A percentile compares a stretch with the other conserved stretches of the same genome.
Evolutionary conservation across 2,888 invertebrate species (phyloP).

Genomic region (Plagodis dolabraria): DNA sequence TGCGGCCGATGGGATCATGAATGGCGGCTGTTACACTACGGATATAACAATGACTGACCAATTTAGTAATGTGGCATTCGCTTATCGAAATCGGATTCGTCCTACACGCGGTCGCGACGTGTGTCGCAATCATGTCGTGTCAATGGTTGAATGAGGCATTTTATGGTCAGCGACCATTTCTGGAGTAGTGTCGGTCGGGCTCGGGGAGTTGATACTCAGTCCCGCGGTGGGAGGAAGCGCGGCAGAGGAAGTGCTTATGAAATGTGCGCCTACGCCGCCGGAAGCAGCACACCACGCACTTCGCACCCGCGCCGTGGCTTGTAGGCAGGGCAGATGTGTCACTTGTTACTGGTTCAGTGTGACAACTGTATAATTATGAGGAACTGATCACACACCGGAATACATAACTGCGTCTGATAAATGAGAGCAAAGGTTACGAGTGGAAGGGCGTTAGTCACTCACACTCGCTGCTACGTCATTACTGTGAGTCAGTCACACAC

Average conservation of each 20-base stretch:
- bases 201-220: slow-evolving; percentile 35
- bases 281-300: slow-evolving; percentile 68
- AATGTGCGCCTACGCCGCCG: slow-evolving; percentile 70
- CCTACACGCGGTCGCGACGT: slow-evolving; percentile 54
- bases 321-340: slow-evolving; percentile 7
- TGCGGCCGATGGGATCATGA: slow-evolving; percentile 52
- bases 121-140: slow-evolving; percentile 49
- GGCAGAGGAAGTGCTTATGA: slow-evolving; percentile 76
- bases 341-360: slow-evolving; percentile 16
- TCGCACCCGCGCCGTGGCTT: not conserved
- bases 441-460: slow-evolving; percentile 56
- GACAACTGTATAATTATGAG: slow-evolving; percentile 19
- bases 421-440: slow-evolving; percentile 55
- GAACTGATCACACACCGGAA: slow-evolving; percentile 42
- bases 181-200: slow-evolving; percentile 34
- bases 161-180: slow-evolving; percentile 47
- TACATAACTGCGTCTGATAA: slow-evolving; percentile 52
- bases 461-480: slow-evolving; percentile 59
- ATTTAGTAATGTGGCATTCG: slow-evolving; percentile 59
- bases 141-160: slow-evolving; percentile 44
- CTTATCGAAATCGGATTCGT: slow-evolving; percentile 56
- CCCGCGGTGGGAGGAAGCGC: slow-evolving; percentile 65
- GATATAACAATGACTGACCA: slow-evolving; percentile 60
- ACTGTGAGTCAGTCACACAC: slow-evolving; percentile 69
- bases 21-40: slow-evolving; percentile 53